Conservation (phyloP, 2,797 vertebrate genomes). For the Remorina albescens region DNA sequence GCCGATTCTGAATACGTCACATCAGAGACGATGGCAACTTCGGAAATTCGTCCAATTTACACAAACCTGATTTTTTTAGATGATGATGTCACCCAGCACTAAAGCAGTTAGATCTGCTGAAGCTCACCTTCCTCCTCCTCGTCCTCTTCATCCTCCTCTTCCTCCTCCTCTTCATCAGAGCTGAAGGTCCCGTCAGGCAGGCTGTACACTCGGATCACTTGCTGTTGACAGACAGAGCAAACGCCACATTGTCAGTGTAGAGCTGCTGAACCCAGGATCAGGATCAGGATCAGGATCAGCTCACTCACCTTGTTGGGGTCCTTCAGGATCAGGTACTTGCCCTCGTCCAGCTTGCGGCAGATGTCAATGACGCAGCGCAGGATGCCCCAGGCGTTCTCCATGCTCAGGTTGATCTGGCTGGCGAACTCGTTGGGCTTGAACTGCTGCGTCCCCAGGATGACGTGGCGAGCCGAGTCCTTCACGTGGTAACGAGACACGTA, state of each 20-base stretch:
- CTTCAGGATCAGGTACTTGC: conserved; percentile 99
- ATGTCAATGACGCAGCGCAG: conserved; percentile 97
- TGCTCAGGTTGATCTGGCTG: conserved; percentile 99
- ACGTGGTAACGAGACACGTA: conserved; percentile 97
- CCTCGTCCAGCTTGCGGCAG: conserved; percentile 98
- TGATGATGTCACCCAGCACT: too few species aligned
- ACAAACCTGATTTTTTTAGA: too few species aligned
- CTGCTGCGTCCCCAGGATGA: conserved; percentile 97
- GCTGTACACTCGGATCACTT: conserved; percentile 98
- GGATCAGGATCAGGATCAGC: too few species aligned
- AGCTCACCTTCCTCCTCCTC: conserved; percentile 89
- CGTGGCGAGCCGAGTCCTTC: conserved; percentile 96
- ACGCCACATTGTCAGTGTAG: background rate
- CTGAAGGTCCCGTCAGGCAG: conserved; percentile 98
- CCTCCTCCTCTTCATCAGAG: conserved; percentile 96
- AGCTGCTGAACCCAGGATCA: too few species aligned
- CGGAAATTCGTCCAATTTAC: too few species aligned
- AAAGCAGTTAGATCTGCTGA: too few species aligned
- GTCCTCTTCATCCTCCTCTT: conserved; percentile 95
- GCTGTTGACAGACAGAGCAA: conserved; percentile 74
- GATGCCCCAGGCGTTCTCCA: conserved; percentile 99
- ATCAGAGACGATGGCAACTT: too few species aligned
- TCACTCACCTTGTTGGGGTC: conserved; percentile 95
- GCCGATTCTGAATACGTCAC: too few species aligned
- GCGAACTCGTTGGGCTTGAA: conserved; percentile 99